Evolutionary conservation across 2,888 invertebrate species (phyloP), one percentile per base, ranked within the genome.

Genomic region (Mesorhabditis belari): DNA sequence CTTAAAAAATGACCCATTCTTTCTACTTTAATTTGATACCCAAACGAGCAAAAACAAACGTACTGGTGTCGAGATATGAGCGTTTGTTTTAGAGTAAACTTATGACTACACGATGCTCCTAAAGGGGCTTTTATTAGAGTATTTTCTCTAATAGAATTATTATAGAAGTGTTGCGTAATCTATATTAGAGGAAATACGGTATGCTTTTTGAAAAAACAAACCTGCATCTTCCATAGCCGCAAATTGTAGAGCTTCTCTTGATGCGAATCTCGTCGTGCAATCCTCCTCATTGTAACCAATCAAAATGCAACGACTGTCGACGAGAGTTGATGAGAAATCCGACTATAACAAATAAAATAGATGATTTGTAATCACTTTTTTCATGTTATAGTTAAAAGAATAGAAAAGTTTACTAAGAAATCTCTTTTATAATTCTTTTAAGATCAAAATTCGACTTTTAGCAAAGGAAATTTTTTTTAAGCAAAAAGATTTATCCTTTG

Each of bases 251-350:
- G 19, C 6, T n/a, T 35, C 44, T n/a, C 44, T 17, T 9, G 25
- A 60, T 23, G 49, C n/a, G 44, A 51, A 60, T 12, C 28, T 17
- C 17, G 9, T 49, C 44, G 44, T n/a, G 9, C 28, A 65, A 28
- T 35, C 12, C 44, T 35, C 44, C 51, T 70, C 64, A 23, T 71
- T 65, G 60, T 63, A 73, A 3, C 77, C 77, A 27, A 77, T 67
- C 1, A 72, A 55, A 51, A 75, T 70, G 59, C 76, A 77, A 27
- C 76, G 67, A 27, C 71, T 70, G 58, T 76, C 71, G 28, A 77
- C 70, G 5, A 77, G 65, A 17, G 61, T 59, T 23, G 64, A 58
- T 2, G 68, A 44, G 57, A 65, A 63, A 35, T 74, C 74, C 2
- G 60, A 55, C 58, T 66, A 23, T n/a, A 59, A 57, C 17, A 5